phyloP scores from a whole-genome alignment of 1,140 invertebrate species.

The Trigoniulus corallinus region DNA sequence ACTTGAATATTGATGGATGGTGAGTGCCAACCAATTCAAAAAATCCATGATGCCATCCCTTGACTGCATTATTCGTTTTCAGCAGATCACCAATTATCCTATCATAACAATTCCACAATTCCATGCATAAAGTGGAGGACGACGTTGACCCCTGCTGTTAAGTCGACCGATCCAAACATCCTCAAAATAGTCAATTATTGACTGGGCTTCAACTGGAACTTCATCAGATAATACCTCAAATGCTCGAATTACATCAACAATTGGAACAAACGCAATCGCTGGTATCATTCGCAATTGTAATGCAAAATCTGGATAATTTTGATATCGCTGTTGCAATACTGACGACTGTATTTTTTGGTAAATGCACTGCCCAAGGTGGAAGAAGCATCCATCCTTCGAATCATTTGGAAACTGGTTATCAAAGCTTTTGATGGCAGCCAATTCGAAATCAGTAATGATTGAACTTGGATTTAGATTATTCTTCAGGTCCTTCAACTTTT shows the following conservation, averaged over 20 bases:
- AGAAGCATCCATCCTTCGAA: too few relatives aligned
- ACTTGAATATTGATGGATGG: conserved; percentile 5
- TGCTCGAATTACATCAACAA: not conserved
- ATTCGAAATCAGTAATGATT: too few relatives aligned
- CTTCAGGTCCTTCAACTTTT: conserved; percentile 4
- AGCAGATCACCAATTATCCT: not conserved
- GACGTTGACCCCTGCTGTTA: not conserved
- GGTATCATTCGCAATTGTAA: not conserved
- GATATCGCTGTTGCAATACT: too few relatives aligned
- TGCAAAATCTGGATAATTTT: conserved; percentile 6
- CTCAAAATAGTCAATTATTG: conserved; percentile 1
- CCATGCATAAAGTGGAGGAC: too few relatives aligned
- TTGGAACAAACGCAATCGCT: not conserved
- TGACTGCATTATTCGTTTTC: conserved; percentile 2
- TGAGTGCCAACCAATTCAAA: not conserved
- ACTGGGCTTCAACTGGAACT: not conserved
- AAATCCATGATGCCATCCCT: conserved; percentile 7
- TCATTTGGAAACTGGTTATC: not conserved
- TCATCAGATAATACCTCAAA: not conserved
- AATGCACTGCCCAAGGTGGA: too few relatives aligned
- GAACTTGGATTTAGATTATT: not conserved
- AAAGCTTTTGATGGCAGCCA: not conserved
- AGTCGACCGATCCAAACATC: conserved; percentile 1
- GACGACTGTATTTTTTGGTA: too few relatives aligned
- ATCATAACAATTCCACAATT: conserved; percentile 5